Base-by-base conservation (phyloP, 2,888 invertebrate species). In the Erannis defoliaria region DNA sequence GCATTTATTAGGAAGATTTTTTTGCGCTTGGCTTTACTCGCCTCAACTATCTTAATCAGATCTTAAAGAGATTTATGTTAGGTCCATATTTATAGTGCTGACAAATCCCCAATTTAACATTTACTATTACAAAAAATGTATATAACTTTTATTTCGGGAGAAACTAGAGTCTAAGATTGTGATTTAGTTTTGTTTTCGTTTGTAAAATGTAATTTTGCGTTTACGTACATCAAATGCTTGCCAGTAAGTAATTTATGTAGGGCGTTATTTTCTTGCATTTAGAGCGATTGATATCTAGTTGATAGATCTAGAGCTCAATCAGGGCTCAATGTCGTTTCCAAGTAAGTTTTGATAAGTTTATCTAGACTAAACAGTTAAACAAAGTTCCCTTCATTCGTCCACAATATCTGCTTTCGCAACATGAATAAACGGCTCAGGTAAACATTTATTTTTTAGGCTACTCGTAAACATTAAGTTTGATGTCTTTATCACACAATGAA, bases 291-390 rank as follows among this genome's bases (percentile, higher is more conserved):
- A 29, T 46, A 46, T 31, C 10, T 46, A 5, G 29, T 29, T 12
- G 46, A 31, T 46, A 46, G 23, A 46, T 31, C 18, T 31, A 46
- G 46, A 46, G 16, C 29, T 46, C 46, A 46, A 46, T 46, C 46
- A 46, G 10, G 12, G 12, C 46, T 29, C 46, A 46, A 46, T 46
- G 46, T 29, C 46, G 16, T 16, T 6, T 14, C 12, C 16, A 4
- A n/a, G n/a, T n/a, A n/a, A n/a, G n/a, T n/a, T n/a, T 14, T n/a
- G 1, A 1, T 26, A 26, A 26, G 6, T 26, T 4, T 26, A 8
- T 26, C 5, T 26, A n/a, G n/a, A n/a, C n/a, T n/a, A n/a, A n/a
- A n/a, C n/a, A n/a, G n/a, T n/a, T n/a, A n/a, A n/a, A n/a, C n/a
- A n/a, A n/a, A n/a, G n/a, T n/a, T n/a, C n/a, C n/a, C n/a, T n/a